A percentile compares a stretch with the other conserved stretches of the same genome.
phyloP scores from a whole-genome alignment of 1,140 invertebrate species.

The Calosoma granatense region DNA sequence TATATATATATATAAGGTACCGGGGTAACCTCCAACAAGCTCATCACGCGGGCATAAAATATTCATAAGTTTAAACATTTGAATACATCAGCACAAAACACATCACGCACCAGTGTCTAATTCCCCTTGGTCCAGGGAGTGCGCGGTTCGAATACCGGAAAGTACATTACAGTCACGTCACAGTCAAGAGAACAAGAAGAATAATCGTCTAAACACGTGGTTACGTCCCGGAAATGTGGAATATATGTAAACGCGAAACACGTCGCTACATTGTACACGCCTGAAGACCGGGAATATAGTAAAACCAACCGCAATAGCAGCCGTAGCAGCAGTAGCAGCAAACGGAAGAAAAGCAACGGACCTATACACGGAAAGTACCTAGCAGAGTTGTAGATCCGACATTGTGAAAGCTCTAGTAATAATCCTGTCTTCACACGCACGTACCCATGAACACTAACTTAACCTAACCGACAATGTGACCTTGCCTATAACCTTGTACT shows the following conservation, averaged over 20 bases:
- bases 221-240: slow-evolving; percentile 17
- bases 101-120: slow-evolving; percentile 14
- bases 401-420: too few species aligned
- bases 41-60: slow-evolving; percentile 14
- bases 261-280: too few species aligned
- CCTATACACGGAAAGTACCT: too few species aligned
- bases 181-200: slow-evolving; percentile 20
- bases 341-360: too few species aligned
- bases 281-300: too few species aligned
- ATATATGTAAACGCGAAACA: slow-evolving; percentile 16
- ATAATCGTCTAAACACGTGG: slow-evolving; percentile 22
- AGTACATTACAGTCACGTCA: slow-evolving; percentile 22
- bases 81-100: slow-evolving; percentile 14
- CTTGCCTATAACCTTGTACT: too few species aligned
- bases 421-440: too few species aligned
- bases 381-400: too few species aligned
- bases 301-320: too few species aligned
- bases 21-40: not conserved
- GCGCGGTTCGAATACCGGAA: slow-evolving; percentile 15
- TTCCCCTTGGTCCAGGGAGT: slow-evolving; percentile 14
- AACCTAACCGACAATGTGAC: too few species aligned
- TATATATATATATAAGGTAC: not conserved
- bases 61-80: slow-evolving; percentile 20
- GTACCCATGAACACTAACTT: too few species aligned
- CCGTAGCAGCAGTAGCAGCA: too few species aligned